Percentiles rank a stretch among this genome's conserved stretches.
phyloP scores from a whole-genome alignment of 2,888 invertebrate genomes.

The Hartigia nigra region DNA sequence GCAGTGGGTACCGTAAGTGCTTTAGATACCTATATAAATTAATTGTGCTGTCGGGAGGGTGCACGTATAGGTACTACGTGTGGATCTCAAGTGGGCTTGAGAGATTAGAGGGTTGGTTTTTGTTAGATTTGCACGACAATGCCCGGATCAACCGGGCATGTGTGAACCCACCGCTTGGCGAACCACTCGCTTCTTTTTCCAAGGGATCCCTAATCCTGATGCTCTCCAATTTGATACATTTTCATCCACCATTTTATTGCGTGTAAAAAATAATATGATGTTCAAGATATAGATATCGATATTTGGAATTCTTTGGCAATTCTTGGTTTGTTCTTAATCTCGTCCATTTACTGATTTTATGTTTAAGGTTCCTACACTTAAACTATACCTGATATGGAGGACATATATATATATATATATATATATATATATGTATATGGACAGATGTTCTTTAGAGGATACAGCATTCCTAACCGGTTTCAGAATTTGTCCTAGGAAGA shows the following conservation, averaged over 20 bases:
- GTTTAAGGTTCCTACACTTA: background rate
- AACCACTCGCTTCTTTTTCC: constrained; percentile 38
- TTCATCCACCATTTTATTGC: constrained; percentile 39
- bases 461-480: background rate
- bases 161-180: constrained; percentile 53
- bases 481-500: background rate
- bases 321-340: background rate
- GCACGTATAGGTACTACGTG: constrained; percentile 28
- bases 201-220: constrained; percentile 57
- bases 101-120: constrained; percentile 63
- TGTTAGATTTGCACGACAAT: constrained; percentile 66
- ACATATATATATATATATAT: background rate
- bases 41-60: constrained; percentile 55
- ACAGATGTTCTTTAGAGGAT: background rate
- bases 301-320: background rate
- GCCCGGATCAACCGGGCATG: constrained; percentile 59
- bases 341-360: background rate
- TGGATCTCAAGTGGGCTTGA: constrained; percentile 58
- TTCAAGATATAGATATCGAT: background rate
- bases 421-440: background rate
- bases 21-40: constrained; percentile 61
- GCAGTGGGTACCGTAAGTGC: constrained; percentile 42
- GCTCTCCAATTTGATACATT: constrained; percentile 62
- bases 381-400: background rate
- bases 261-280: background rate